Percentiles rank a stretch among this genome's conserved stretches.
Evolutionary conservation across 2,113 vertebrate species (phyloP).

Genomic region (Campylomormyrus tamandua): DNA sequence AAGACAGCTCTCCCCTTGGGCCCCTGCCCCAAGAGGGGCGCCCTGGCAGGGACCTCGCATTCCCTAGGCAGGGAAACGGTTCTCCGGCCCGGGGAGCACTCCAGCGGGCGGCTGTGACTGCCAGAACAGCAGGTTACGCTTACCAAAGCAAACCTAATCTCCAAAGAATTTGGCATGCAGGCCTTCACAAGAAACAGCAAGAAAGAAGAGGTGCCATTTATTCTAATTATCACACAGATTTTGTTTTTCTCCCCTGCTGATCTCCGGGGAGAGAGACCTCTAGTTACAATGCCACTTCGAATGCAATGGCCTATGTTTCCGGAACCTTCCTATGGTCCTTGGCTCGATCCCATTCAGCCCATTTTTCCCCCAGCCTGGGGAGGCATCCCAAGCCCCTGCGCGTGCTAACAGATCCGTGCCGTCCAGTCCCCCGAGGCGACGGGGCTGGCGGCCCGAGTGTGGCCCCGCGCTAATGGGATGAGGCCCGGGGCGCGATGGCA

Average conservation of each 20-base stretch:
- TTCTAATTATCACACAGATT: constrained; percentile 36
- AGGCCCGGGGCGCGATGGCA: constrained; percentile 53
- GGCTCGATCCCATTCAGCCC: background rate
- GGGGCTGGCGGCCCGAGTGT: constrained; percentile 38
- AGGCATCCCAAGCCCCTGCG: background rate
- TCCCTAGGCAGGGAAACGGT: background rate
- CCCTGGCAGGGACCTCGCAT: constrained; percentile 10
- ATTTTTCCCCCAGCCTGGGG: background rate
- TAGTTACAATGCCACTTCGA: background rate
- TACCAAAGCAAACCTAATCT: constrained; percentile 20
- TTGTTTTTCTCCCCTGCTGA: constrained; percentile 32
- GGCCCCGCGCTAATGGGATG: constrained; percentile 48
- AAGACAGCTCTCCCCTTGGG: background rate
- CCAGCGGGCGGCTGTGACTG: background rate
- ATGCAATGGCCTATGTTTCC: background rate
- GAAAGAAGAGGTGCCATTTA: constrained; percentile 4
- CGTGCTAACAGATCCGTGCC: background rate
- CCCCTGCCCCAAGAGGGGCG: background rate
- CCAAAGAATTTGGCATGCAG: constrained; percentile 25
- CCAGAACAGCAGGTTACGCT: constrained; percentile 22
- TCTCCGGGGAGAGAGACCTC: constrained; percentile 39
- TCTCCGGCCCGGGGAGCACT: constrained; percentile 10
- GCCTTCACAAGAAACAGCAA: constrained; percentile 1
- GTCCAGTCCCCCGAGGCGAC: background rate
- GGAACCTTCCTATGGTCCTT: background rate